These are phyloP conservation scores for Tenthredo mesomela DNA, from an alignment of 2,888 invertebrate genomes.

Conservation along the genomic window DNA sequence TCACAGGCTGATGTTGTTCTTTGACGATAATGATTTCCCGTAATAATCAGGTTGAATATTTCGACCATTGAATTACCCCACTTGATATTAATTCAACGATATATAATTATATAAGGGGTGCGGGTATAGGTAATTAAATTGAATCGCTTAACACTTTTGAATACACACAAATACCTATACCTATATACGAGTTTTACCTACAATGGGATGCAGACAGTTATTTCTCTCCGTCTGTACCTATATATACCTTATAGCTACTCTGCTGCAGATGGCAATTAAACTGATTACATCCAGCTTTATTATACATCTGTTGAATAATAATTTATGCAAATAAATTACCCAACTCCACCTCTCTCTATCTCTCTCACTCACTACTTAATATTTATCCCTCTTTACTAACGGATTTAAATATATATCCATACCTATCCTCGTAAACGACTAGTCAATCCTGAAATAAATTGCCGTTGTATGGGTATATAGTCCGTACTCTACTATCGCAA, in stretches of 20 bases:
- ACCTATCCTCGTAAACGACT: not conserved
- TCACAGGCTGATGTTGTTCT: not conserved
- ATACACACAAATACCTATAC: not conserved
- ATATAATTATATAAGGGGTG: not conserved
- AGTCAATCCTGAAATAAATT: not conserved
- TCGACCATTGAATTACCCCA: not conserved
- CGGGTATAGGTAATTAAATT: not conserved
- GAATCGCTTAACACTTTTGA: not conserved
- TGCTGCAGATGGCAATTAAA: conserved; percentile 42
- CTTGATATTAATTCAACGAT: not conserved
- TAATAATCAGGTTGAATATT: not conserved
- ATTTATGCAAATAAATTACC: conserved; percentile 42
- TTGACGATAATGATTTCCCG: not conserved
- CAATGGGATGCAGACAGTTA: not conserved
- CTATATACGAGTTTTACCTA: not conserved
- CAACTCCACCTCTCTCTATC: not conserved
- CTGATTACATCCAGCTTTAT: conserved; percentile 43
- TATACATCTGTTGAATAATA: conserved; percentile 48
- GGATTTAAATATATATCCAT: not conserved
- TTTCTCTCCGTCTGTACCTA: not conserved
- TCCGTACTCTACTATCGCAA: not conserved
- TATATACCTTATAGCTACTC: not conserved
- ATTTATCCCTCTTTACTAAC: conserved; percentile 1
- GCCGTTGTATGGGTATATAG: no score
- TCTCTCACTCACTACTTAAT: not conserved